A percentile compares a stretch with the other conserved stretches of the same genome.
Conservation (phyloP, 2,888 invertebrate species). For the Epinotia demarniana region DNA sequence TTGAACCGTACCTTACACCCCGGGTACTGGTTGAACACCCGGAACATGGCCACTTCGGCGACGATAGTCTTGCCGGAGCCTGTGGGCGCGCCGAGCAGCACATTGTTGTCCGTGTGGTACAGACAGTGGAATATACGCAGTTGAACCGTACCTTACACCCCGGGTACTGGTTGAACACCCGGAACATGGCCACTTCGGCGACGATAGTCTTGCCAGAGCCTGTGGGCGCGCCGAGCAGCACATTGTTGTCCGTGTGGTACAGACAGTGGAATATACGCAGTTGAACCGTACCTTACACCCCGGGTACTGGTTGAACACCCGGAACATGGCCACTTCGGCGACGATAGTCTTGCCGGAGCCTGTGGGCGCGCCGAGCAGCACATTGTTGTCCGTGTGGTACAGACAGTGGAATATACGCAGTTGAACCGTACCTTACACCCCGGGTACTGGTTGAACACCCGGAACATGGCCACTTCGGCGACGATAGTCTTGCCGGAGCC, state of each 20-base stretch:
- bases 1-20: constrained; percentile 86
- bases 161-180: background rate
- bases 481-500: constrained; percentile 57
- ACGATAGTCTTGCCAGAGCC: constrained; percentile 57
- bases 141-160: constrained; percentile 71
- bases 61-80: constrained; percentile 99
- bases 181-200: too few relatives aligned
- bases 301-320: constrained; percentile 93
- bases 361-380: constrained; percentile 97
- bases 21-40: constrained; percentile 93
- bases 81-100: constrained; percentile 97
- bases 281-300: constrained; percentile 86
- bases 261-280: constrained; percentile 93
- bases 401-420: constrained; percentile 98
- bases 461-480: too few relatives aligned
- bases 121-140: too few relatives aligned
- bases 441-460: background rate
- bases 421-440: constrained; percentile 71
- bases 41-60: constrained; percentile 98
- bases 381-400: constrained; percentile 97
- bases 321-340: constrained; percentile 98
- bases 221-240: background rate
- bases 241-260: constrained; percentile 98
- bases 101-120: too few relatives aligned
- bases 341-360: constrained; percentile 99